Evolutionary conservation across 2,797 vertebrate genomes (phyloP).

Genomic region (Ctenopoma multispine): DNA sequence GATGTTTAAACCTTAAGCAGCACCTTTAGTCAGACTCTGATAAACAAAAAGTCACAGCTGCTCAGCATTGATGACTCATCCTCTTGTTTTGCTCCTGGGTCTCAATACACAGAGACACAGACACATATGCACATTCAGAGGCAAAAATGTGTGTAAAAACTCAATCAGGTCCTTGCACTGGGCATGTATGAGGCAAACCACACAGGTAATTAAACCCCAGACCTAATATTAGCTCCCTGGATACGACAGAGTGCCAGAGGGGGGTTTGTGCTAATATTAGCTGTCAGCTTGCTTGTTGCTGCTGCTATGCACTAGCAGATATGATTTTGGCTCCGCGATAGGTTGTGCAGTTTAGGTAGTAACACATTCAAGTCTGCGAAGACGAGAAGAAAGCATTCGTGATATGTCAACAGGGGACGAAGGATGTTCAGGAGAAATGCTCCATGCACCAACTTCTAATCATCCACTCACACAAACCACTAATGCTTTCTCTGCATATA

Average conservation of each 20-base stretch:
- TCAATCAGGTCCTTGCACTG: neutral
- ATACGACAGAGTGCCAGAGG: slow-evolving; percentile 4
- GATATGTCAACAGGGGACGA: slow-evolving; percentile 1
- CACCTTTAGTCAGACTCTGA: slow-evolving; percentile 8
- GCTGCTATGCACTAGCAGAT: slow-evolving; percentile 41
- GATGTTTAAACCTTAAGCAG: neutral
- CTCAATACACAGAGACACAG: slow-evolving; percentile 13
- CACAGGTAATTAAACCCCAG: slow-evolving; percentile 75
- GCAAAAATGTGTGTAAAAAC: neutral
- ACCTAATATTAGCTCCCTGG: slow-evolving; percentile 69
- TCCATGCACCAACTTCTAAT: neutral
- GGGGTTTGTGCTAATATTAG: slow-evolving; percentile 74
- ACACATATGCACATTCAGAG: slow-evolving; percentile 9
- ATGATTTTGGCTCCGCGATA: slow-evolving; percentile 52
- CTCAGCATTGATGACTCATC: slow-evolving; percentile 63
- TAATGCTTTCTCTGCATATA: slow-evolving; percentile 11
- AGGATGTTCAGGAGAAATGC: slow-evolving; percentile 3
- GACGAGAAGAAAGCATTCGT: slow-evolving; percentile 5
- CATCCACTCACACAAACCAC: slow-evolving; percentile 1
- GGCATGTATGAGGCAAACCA: slow-evolving; percentile 50
- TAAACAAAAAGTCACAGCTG: slow-evolving; percentile 34
- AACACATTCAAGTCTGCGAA: slow-evolving; percentile 23
- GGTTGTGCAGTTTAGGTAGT: slow-evolving; percentile 32
- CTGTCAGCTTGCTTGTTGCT: slow-evolving; percentile 62
- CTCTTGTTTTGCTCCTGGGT: slow-evolving; percentile 40